phyloP scores from a whole-genome alignment of 2,888 invertebrate species.

The Erpobdella octoculata region DNA sequence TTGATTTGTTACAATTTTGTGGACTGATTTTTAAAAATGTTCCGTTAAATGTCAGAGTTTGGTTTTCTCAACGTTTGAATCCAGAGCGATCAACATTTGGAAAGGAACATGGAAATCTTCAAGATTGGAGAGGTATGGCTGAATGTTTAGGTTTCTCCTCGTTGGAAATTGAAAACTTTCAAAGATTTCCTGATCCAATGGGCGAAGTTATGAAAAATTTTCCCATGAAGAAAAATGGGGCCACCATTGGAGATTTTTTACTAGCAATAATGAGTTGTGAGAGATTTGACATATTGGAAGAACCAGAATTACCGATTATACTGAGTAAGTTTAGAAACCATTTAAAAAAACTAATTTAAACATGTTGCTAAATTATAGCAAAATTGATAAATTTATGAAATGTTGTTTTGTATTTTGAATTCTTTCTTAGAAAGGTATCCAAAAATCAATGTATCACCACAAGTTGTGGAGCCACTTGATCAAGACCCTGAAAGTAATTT shows the following conservation, averaged over 20 bases:
- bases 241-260: constrained; percentile 12
- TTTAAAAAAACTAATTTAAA: neutral
- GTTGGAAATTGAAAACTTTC: constrained; percentile 28
- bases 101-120: neutral
- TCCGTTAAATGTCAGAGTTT: neutral
- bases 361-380: neutral
- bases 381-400: neutral
- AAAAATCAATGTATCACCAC: too few species aligned
- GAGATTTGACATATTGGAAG: constrained; percentile 26
- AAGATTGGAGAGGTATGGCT: constrained; percentile 32
- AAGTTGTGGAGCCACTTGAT: too few species aligned
- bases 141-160: constrained; percentile 17
- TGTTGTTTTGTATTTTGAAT: too few species aligned
- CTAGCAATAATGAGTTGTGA: constrained; percentile 8
- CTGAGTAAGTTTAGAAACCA: neutral
- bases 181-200: constrained; percentile 10
- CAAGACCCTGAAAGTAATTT: too few species aligned
- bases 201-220: constrained; percentile 13
- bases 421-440: too few species aligned
- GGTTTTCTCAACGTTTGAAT: constrained; percentile 26
- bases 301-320: neutral
- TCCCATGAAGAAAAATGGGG: neutral
- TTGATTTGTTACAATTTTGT: neutral
- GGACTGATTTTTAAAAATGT: constrained; percentile 7
- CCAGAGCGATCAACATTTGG: constrained; percentile 21